Percentiles rank a stretch among this genome's conserved stretches.
Conservation (phyloP, 2,888 invertebrate genomes). For the Melanophora roralis region DNA sequence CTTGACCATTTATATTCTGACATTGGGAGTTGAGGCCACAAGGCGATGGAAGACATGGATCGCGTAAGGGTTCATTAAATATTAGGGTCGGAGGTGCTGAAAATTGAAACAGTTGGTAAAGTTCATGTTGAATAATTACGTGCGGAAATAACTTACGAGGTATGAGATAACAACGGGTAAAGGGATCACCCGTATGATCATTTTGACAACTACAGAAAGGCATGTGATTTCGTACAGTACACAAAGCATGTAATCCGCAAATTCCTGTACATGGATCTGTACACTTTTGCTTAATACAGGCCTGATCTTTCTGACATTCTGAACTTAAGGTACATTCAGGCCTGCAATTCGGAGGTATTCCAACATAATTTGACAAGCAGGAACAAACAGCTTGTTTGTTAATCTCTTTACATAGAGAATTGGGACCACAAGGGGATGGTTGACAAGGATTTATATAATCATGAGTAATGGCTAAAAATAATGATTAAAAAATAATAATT, state of each 20-base stretch:
- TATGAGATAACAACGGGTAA: constrained; percentile 79
- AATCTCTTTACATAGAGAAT: constrained; percentile 84
- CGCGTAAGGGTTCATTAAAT: constrained; percentile 69
- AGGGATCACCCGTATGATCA: constrained; percentile 85
- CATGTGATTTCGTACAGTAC: constrained; percentile 84
- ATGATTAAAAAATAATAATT: not conserved
- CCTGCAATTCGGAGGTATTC: constrained; percentile 85
- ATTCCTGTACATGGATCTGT: constrained; percentile 83
- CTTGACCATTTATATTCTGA: constrained; percentile 79
- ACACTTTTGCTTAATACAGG: constrained; percentile 84
- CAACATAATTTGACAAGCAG: constrained; percentile 82
- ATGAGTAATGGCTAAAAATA: constrained; percentile 64
- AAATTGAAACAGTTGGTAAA: constrained; percentile 36
- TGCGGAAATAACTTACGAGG: constrained; percentile 72
- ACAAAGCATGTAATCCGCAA: constrained; percentile 83
- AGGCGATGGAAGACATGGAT: constrained; percentile 82
- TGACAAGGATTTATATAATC: constrained; percentile 75
- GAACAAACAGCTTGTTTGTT: constrained; percentile 84
- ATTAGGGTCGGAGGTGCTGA: constrained; percentile 69
- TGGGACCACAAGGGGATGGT: constrained; percentile 86
- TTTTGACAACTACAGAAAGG: constrained; percentile 83
- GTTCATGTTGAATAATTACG: not conserved
- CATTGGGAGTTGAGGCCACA: constrained; percentile 85
- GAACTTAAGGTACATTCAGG: constrained; percentile 83
- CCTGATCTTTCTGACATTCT: constrained; percentile 82